Evolutionary conservation across 2,888 invertebrate species (phyloP).

Genomic region (Elgonia sp.): DNA sequence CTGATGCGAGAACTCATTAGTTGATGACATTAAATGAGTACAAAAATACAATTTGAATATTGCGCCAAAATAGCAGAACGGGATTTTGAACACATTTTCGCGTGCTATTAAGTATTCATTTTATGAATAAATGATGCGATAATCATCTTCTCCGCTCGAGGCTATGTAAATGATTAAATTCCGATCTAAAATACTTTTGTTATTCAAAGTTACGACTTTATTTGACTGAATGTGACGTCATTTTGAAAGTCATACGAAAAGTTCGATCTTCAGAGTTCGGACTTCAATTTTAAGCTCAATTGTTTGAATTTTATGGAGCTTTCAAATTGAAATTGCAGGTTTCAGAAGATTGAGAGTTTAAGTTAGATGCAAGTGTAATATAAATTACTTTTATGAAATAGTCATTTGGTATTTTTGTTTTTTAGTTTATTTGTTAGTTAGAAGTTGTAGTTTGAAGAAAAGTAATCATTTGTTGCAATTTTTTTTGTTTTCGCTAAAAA

Average conservation of each 20-base stretch:
- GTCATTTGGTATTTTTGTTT: too few species aligned
- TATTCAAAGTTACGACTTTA: slow-evolving; percentile 37
- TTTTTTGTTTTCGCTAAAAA: too few species aligned
- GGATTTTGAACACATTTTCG: slow-evolving; percentile 24
- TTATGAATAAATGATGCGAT: slow-evolving; percentile 59
- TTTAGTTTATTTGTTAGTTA: too few species aligned
- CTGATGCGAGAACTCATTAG: not conserved
- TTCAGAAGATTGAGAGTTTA: too few species aligned
- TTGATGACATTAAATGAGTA: not conserved
- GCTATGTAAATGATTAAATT: slow-evolving; percentile 59
- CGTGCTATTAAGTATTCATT: slow-evolving; percentile 51
- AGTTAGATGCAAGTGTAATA: too few species aligned
- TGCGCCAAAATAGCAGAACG: slow-evolving; percentile 4
- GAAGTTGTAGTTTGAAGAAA: too few species aligned
- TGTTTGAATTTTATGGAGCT: too few species aligned
- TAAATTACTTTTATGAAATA: too few species aligned
- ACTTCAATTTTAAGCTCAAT: too few species aligned
- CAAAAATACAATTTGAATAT: slow-evolving; percentile 18
- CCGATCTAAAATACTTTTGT: slow-evolving; percentile 35
- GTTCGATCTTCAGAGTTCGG: too few species aligned
- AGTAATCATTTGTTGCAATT: too few species aligned
- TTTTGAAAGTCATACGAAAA: not conserved
- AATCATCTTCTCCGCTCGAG: slow-evolving; percentile 45
- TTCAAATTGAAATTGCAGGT: too few species aligned
- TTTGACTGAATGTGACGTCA: slow-evolving; percentile 25